phyloP scores from a whole-genome alignment of 2,888 invertebrate genomes.

The Ferrisia virgata region DNA sequence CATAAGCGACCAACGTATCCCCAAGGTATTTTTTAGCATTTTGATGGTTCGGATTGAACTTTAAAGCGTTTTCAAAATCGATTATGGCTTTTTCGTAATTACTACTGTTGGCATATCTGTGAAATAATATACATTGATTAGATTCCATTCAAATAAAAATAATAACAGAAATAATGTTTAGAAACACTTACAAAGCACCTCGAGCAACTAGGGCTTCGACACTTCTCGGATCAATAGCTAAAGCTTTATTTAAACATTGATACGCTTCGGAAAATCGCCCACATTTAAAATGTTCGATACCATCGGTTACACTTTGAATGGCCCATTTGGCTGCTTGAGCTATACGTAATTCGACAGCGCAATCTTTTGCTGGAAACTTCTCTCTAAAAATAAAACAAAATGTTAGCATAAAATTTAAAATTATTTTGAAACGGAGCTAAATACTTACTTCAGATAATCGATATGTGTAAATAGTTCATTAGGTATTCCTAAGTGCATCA shows the following conservation, averaged over 20 bases:
- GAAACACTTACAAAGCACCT: constrained; percentile 63
- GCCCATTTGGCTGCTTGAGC: constrained; percentile 92
- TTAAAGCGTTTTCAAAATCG: constrained; percentile 88
- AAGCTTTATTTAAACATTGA: constrained; percentile 87
- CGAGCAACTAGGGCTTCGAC: constrained; percentile 89
- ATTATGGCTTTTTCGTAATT: constrained; percentile 90
- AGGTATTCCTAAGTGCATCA: constrained; percentile 70
- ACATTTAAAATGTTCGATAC: constrained; percentile 90
- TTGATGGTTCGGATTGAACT: constrained; percentile 81
- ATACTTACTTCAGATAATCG: constrained; percentile 64
- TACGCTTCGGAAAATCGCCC: constrained; percentile 91
- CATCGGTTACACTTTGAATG: constrained; percentile 89
- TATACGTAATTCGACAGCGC: constrained; percentile 79
- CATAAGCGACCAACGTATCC: constrained; percentile 85
- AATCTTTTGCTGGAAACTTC: constrained; percentile 71
- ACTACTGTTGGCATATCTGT: constrained; percentile 81
- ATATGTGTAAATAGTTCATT: constrained; percentile 69
- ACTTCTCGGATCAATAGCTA: constrained; percentile 86
- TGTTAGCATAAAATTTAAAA: neutral
- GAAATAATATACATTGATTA: neutral
- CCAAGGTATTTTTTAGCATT: constrained; percentile 93
- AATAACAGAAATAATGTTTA: constrained; percentile 19
- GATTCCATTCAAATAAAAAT: neutral
- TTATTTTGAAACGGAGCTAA: neutral
- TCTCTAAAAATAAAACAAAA: neutral